A percentile compares a stretch with the other conserved stretches of the same genome.
phyloP scores from a whole-genome alignment of 2,113 vertebrate species.

The Psettodes erumei region DNA sequence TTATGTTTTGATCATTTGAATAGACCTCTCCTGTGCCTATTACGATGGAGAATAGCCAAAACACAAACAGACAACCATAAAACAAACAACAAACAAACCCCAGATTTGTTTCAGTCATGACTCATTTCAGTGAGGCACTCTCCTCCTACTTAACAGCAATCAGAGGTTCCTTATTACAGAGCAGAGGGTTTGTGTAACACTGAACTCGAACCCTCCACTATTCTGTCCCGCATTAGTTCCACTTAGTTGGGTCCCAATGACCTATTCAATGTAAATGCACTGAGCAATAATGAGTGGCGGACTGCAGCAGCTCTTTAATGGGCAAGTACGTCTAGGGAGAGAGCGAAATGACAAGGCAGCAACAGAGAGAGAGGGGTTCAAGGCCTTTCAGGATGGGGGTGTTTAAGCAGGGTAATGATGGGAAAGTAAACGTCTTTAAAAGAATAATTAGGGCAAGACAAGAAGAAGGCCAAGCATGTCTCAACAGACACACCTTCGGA shows the following conservation, averaged over 20 bases:
- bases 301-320: conserved; percentile 79
- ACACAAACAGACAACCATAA: conserved; percentile 21
- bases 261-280: conserved; percentile 89
- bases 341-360: conserved; percentile 77
- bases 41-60: conserved; percentile 8
- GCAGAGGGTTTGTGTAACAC: conserved; percentile 83
- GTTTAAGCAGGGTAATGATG: conserved; percentile 68
- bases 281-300: conserved; percentile 82
- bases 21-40: not conserved
- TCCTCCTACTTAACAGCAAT: conserved; percentile 79
- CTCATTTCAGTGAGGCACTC: conserved; percentile 52
- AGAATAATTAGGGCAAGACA: conserved; percentile 53
- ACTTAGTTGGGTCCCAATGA: conserved; percentile 92
- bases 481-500: conserved; percentile 54
- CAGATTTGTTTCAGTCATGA: conserved; percentile 30
- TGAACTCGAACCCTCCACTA: conserved; percentile 86
- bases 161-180: conserved; percentile 83
- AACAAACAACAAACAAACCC: conserved; percentile 46
- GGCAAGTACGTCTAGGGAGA: conserved; percentile 76
- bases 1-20: not conserved
- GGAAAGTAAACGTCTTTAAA: conserved; percentile 68
- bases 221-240: conserved; percentile 94
- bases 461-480: conserved; percentile 32
- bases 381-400: conserved; percentile 71
- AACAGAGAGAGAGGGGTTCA: conserved; percentile 64